A percentile compares a stretch with the other conserved stretches of the same genome.
Evolutionary conservation across 1,140 invertebrate genomes (phyloP).

Genomic region (Eupristina koningsbergeri): DNA sequence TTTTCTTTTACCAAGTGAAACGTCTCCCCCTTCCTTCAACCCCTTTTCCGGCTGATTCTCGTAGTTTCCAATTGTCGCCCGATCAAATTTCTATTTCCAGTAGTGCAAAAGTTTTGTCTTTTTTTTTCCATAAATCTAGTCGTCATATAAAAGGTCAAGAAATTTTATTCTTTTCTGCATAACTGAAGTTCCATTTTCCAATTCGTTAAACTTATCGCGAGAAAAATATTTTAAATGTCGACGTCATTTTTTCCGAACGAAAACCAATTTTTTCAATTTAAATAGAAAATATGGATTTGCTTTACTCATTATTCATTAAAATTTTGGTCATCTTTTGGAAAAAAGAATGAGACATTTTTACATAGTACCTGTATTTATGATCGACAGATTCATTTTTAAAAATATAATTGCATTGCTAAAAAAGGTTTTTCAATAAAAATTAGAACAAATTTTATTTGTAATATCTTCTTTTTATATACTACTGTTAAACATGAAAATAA

Average conservation of each 20-base stretch:
- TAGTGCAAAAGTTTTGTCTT: background rate
- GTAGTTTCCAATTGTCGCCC: slow-evolving; percentile 34
- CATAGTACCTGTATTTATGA: background rate
- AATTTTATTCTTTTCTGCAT: slow-evolving; percentile 23
- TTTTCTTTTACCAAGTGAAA: slow-evolving; percentile 42
- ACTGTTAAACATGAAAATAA: too few relatives aligned
- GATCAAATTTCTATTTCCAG: slow-evolving; percentile 40
- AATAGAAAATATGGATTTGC: background rate
- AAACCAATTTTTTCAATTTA: slow-evolving; percentile 14
- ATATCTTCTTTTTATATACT: too few relatives aligned
- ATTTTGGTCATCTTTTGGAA: background rate
- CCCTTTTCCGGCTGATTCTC: slow-evolving; percentile 26
- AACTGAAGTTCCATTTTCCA: slow-evolving; percentile 28
- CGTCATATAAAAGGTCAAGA: background rate
- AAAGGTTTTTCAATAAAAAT: background rate
- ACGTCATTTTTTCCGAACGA: background rate
- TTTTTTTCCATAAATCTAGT: slow-evolving; percentile 22
- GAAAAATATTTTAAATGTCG: background rate
- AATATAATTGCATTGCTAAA: background rate
- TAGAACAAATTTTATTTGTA: background rate
- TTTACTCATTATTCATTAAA: background rate
- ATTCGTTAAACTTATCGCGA: background rate
- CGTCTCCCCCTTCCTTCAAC: background rate
- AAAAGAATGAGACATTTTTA: background rate
- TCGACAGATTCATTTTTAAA: background rate